These are phyloP conservation scores for Zoroaster sp. DNA, from an alignment of 53 echinoderm and acorn worm genomes.

Conservation along the genomic window DNA sequence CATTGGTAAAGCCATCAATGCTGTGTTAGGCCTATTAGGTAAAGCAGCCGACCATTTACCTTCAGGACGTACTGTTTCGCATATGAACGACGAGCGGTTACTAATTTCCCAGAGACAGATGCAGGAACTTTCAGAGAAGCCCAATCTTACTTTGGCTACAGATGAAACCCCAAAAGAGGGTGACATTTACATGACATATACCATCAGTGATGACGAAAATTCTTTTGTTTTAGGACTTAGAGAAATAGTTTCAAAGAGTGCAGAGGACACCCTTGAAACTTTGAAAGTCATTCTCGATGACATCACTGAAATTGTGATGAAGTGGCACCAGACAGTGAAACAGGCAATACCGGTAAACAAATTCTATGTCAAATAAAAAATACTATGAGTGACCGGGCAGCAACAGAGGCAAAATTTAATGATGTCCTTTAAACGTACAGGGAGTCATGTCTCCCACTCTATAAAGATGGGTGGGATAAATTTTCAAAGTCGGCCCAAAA, in stretches of 20 bases:
- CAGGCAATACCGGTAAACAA: not conserved
- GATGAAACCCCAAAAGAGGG: too few relatives aligned
- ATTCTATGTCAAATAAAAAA: conserved; percentile 13
- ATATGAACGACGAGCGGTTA: not conserved
- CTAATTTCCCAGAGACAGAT: not conserved
- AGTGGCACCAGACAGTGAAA: not conserved
- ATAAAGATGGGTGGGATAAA: not conserved
- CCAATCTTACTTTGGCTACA: not conserved
- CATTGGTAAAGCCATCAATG: not conserved
- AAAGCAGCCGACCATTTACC: not conserved
- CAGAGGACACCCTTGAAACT: not conserved
- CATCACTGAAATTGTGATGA: too few relatives aligned
- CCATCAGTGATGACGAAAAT: not conserved
- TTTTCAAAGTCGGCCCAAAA: not conserved
- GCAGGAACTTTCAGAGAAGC: not conserved
- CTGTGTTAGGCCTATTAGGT: not conserved
- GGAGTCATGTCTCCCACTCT: not conserved
- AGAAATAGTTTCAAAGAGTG: not conserved
- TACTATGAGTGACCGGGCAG: conserved; percentile 7
- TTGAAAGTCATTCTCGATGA: too few relatives aligned
- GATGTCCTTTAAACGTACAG: not conserved
- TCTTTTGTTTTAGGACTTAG: not conserved
- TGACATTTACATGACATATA: not conserved
- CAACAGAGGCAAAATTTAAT: conserved; percentile 1
- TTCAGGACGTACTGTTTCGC: not conserved